Evolutionary conservation across 2,888 invertebrate species (phyloP).

Genomic region (Drosophila parthenogenetica): DNA sequence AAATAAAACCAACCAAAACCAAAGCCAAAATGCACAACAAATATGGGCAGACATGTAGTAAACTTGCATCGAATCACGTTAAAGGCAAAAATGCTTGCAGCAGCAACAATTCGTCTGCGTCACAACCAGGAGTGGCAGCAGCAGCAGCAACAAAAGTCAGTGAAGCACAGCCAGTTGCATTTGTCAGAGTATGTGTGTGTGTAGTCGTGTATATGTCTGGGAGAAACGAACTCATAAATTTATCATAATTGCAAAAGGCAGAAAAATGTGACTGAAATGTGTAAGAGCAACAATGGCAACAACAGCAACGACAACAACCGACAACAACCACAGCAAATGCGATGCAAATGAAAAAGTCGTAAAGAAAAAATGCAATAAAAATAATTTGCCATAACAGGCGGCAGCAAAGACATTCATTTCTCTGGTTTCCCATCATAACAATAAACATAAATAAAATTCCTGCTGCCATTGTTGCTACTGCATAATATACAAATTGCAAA

Average conservation of each 20-base stretch:
- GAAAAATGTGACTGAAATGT: conserved; percentile 75
- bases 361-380: conserved; percentile 74
- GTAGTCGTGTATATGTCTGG: conserved; percentile 47
- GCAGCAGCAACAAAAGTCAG: conserved; percentile 36
- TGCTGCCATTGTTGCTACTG: conserved; percentile 22
- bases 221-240: conserved; percentile 82
- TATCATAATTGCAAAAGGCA: conserved; percentile 79
- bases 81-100: conserved; percentile 46
- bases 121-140: conserved; percentile 61
- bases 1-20: conserved; percentile 18
- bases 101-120: conserved; percentile 66
- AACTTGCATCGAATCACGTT: conserved; percentile 22
- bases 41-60: conserved; percentile 8
- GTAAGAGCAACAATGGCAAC: conserved; percentile 40
- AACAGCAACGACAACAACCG: conserved; percentile 13
- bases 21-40: conserved; percentile 34
- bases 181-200: conserved; percentile 27
- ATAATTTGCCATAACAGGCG: conserved; percentile 61
- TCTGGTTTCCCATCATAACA: conserved; percentile 40
- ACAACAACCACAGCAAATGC: conserved; percentile 27
- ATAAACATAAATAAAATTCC: conserved; percentile 45
- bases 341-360: conserved; percentile 60
- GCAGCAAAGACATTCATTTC: conserved; percentile 20
- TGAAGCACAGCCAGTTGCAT: conserved; percentile 44
- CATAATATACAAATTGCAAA: conserved; percentile 45